phyloP scores from a whole-genome alignment of 2,888 invertebrate genomes.

The Sicus ferrugineus region DNA sequence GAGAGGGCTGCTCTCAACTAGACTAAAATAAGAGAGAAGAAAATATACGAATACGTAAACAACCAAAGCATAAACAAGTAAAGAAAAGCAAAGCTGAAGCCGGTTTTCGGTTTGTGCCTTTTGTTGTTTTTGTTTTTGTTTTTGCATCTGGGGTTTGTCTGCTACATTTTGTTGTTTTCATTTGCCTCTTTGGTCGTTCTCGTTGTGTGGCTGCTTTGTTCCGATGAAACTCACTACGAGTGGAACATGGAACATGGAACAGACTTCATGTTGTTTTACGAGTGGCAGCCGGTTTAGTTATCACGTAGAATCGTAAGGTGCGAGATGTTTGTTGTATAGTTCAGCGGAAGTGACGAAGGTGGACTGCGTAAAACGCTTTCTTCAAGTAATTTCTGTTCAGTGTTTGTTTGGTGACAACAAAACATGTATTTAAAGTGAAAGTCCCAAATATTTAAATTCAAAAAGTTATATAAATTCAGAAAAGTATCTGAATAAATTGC shows the following conservation, averaged over 20 bases:
- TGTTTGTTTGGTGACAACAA: neutral
- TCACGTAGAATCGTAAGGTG: slow-evolving; percentile 40
- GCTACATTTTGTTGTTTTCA: neutral
- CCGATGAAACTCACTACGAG: neutral
- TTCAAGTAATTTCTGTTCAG: slow-evolving; percentile 5
- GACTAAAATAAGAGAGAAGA: neutral
- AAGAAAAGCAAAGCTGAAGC: neutral
- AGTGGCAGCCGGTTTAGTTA: slow-evolving; percentile 42
- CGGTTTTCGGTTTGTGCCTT: neutral
- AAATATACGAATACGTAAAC: neutral
- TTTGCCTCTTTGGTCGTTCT: neutral
- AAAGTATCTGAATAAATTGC: neutral
- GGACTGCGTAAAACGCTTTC: slow-evolving; percentile 1
- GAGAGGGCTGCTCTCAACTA: neutral
- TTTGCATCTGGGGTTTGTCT: neutral
- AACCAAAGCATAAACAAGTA: neutral
- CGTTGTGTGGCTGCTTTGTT: too few species aligned
- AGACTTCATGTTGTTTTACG: slow-evolving; percentile 20
- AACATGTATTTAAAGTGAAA: neutral
- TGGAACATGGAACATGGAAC: neutral
- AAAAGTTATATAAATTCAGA: neutral
- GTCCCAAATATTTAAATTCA: neutral
- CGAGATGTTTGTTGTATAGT: slow-evolving; percentile 21
- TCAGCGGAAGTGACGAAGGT: neutral
- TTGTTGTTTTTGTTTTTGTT: neutral